phyloP scores from a whole-genome alignment of 2,888 invertebrate species.

The Amiota communis region DNA sequence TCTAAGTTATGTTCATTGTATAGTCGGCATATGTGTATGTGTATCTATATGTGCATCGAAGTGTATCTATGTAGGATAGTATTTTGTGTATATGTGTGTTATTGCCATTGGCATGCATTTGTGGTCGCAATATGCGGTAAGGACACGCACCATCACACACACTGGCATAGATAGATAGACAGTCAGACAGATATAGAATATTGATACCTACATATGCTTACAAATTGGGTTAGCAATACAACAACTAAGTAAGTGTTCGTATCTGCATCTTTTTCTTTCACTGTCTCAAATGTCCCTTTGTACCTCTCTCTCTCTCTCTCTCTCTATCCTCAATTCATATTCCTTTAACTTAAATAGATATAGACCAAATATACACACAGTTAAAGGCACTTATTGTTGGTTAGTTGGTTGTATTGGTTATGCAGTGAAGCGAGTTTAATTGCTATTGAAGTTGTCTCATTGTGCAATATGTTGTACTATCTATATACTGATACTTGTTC shows the following conservation, averaged over 20 bases:
- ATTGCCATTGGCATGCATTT: conserved; percentile 20
- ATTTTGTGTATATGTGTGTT: conserved; percentile 8
- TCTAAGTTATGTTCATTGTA: too few species aligned
- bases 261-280: not conserved
- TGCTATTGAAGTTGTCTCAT: conserved; percentile 24
- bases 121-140: conserved; percentile 24
- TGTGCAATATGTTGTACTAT: not conserved
- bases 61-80: not conserved
- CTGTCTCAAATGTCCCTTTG: too few species aligned
- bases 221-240: conserved; percentile 21
- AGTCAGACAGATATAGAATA: not conserved
- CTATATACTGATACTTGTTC: not conserved
- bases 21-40: not conserved
- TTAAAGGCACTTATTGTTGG: not conserved
- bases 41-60: not conserved
- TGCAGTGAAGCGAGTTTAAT: conserved; percentile 24
- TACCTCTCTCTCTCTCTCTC: too few species aligned
- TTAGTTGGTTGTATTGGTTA: conserved; percentile 6
- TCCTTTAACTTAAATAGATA: not conserved
- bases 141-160: not conserved
- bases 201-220: conserved; percentile 6
- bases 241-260: not conserved
- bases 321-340: too few species aligned
- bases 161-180: not conserved
- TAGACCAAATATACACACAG: not conserved